phyloP scores from a whole-genome alignment of 1,140 invertebrate genomes.

The Fopius arisanus region DNA sequence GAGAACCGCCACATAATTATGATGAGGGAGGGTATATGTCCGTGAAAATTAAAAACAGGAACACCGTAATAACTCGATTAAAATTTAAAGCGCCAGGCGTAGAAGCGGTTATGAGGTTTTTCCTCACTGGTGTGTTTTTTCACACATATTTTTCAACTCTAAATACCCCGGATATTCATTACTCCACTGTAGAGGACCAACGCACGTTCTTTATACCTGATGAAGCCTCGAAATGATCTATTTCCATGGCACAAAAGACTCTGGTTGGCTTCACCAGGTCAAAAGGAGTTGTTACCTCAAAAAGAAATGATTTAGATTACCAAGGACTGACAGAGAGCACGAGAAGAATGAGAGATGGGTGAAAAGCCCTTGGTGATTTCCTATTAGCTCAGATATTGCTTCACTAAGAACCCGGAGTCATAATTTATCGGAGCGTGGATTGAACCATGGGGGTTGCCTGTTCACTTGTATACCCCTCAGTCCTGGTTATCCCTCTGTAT shows the following conservation, averaged over 20 bases:
- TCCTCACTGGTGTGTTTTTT: too few relatives aligned
- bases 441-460: conserved; percentile 33
- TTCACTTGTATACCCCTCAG: neutral
- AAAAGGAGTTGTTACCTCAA: neutral
- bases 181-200: neutral
- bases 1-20: neutral
- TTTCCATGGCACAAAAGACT: neutral
- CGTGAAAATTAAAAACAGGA: neutral
- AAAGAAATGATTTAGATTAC: conserved; percentile 8
- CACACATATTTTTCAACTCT: too few relatives aligned
- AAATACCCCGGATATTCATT: too few relatives aligned
- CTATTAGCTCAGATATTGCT: conserved; percentile 58
- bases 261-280: neutral
- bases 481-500: neutral
- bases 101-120: neutral
- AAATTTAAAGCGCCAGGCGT: neutral
- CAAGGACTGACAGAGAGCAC: neutral
- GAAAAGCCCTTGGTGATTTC: conserved; percentile 53
- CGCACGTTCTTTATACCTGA: neutral
- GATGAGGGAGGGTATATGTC: neutral
- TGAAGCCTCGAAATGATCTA: neutral
- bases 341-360: conserved; percentile 26
- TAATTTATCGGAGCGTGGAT: conserved; percentile 51
- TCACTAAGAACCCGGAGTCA: conserved; percentile 50
- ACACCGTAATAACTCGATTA: neutral